Conservation (phyloP, 2,888 invertebrate species). For the Leptopilina myrica region DNA sequence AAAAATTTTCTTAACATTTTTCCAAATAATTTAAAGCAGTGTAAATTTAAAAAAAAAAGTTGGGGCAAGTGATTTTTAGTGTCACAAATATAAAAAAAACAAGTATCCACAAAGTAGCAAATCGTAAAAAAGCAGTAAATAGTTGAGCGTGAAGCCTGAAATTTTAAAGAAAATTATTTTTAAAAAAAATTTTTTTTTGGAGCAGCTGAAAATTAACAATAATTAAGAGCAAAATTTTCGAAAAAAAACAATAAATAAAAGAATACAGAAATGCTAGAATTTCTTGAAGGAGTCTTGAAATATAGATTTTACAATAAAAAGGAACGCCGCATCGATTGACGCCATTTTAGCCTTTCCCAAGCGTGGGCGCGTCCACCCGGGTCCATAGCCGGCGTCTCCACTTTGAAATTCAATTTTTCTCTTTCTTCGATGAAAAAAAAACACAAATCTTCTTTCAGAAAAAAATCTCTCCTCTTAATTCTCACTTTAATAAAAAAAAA, state of each 20-base stretch:
- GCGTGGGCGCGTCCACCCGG: constrained; percentile 70
- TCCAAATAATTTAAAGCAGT: no score
- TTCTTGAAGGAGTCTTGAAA: constrained; percentile 6
- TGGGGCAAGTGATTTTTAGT: no score
- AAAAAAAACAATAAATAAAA: neutral
- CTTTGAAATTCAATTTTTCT: constrained; percentile 38
- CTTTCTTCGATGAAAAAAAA: neutral
- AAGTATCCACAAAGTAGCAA: no score
- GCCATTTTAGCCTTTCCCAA: constrained; percentile 50
- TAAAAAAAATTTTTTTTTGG: no score
- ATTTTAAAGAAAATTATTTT: no score
- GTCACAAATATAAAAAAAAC: no score
- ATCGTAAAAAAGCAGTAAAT: no score
- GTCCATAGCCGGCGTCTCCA: constrained; percentile 70
- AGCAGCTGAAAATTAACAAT: no score
- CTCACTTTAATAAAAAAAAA: neutral
- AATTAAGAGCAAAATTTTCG: neutral
- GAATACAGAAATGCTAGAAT: constrained; percentile 21
- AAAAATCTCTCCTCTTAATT: neutral
- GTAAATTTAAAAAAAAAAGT: no score
- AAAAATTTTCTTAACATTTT: no score
- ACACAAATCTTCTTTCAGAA: neutral
- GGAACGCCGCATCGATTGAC: constrained; percentile 43
- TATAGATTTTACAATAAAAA: constrained; percentile 31
- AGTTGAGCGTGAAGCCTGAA: no score